These are phyloP conservation scores for Esperia sulphurella DNA, from an alignment of 2,888 invertebrate species.

Conservation along the genomic window DNA sequence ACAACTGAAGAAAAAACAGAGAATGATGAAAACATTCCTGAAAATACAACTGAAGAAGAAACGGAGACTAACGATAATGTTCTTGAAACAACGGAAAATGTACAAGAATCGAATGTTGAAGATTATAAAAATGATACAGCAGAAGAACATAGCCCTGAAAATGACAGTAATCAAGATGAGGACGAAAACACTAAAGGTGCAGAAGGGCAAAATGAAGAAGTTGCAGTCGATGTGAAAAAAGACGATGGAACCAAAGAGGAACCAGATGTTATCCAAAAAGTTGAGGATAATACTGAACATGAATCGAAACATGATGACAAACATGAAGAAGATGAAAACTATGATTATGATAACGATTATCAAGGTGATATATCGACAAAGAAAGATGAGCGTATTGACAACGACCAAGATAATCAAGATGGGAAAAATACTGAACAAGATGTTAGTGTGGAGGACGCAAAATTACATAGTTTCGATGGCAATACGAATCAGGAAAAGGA, in stretches of 20 bases:
- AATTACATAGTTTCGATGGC: slow-evolving; percentile 10
- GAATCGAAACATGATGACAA: neutral
- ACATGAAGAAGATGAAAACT: slow-evolving; percentile 7
- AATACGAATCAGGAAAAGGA: slow-evolving; percentile 14
- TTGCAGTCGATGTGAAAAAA: neutral
- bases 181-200: slow-evolving; percentile 7
- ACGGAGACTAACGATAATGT: slow-evolving; percentile 15
- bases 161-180: slow-evolving; percentile 15
- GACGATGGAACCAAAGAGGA: neutral
- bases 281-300: neutral
- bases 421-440: slow-evolving; percentile 21
- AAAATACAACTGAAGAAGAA: slow-evolving; percentile 1
- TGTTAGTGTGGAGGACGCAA: slow-evolving; percentile 19
- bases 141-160: slow-evolving; percentile 6
- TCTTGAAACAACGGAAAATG: slow-evolving; percentile 8
- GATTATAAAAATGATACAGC: slow-evolving; percentile 9
- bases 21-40: slow-evolving; percentile 16
- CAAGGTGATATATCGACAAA: slow-evolving; percentile 9
- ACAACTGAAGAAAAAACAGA: slow-evolving; percentile 1
- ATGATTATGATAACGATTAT: slow-evolving; percentile 12
- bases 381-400: slow-evolving; percentile 2
- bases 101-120: neutral
- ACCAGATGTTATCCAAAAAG: slow-evolving; percentile 1
- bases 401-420: slow-evolving; percentile 4
- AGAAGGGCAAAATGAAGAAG: neutral